These are phyloP conservation scores for Centruroides vittatus DNA, from an alignment of 1,140 invertebrate species.

Conservation along the genomic window DNA sequence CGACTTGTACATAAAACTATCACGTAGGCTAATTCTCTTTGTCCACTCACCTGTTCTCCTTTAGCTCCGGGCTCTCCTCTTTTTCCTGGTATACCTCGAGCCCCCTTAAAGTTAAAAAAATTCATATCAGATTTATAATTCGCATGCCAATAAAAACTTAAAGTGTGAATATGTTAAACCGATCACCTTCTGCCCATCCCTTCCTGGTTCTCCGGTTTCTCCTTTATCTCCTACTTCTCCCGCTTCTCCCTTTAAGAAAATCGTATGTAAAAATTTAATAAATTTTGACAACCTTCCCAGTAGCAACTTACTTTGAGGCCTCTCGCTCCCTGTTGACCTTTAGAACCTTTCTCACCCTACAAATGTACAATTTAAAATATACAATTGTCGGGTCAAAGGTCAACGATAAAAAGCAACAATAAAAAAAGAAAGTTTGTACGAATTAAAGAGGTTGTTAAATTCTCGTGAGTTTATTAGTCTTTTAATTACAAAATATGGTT, in stretches of 20 bases:
- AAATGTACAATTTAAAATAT: not conserved
- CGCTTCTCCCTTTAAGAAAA: not conserved
- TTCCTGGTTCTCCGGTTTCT: conserved; percentile 1
- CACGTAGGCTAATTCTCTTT: not conserved
- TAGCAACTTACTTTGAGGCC: not conserved
- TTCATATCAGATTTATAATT: too few relatives aligned
- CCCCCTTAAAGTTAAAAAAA: too few relatives aligned
- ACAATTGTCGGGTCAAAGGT: not conserved
- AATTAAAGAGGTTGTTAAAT: not conserved
- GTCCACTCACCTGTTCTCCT: conserved; percentile 7
- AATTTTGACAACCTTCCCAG: not conserved
- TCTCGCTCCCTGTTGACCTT: not conserved
- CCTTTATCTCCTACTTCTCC: conserved; percentile 8
- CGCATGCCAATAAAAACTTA: too few relatives aligned
- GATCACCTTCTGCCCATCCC: conserved; percentile 4
- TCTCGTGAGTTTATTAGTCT: too few relatives aligned
- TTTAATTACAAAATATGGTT: too few relatives aligned
- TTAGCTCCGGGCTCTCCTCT: conserved; percentile 1
- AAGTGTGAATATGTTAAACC: too few relatives aligned
- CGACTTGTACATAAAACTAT: not conserved
- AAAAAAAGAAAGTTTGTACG: not conserved
- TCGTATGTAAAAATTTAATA: too few relatives aligned
- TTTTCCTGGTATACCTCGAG: not conserved
- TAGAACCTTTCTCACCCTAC: not conserved
- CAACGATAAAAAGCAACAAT: too few relatives aligned